Percentiles rank a stretch among this genome's conserved stretches.
phyloP scores from a whole-genome alignment of 30 jellyfish, hydroid and myxozoan species.

The Aurelia coerulea region DNA sequence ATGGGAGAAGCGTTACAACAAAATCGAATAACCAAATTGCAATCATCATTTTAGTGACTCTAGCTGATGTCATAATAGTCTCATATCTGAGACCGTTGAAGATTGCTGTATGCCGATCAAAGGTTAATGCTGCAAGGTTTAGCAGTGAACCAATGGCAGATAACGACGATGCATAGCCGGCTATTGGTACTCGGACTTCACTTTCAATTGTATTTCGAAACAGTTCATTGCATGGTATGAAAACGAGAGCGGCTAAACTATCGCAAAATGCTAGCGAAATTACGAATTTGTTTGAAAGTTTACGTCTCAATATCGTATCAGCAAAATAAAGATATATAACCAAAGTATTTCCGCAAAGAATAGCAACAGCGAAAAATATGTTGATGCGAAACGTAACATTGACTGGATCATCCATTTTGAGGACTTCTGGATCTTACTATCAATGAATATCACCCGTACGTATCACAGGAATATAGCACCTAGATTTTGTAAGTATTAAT shows the following conservation, averaged over 20 bases:
- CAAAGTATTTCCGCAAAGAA: slow-evolving; percentile 45
- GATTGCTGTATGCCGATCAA: slow-evolving; percentile 59
- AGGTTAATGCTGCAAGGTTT: slow-evolving; percentile 66
- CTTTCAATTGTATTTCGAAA: slow-evolving; percentile 15
- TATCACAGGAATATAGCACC: no score
- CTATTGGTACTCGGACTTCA: slow-evolving; percentile 20
- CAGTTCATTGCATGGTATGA: slow-evolving; percentile 48
- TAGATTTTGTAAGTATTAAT: no score
- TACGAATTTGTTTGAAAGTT: slow-evolving; percentile 48
- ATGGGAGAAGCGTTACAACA: slow-evolving; percentile 38
- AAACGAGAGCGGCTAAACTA: slow-evolving; percentile 46
- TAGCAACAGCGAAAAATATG: slow-evolving; percentile 16
- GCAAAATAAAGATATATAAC: slow-evolving; percentile 58
- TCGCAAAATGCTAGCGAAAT: slow-evolving; percentile 64
- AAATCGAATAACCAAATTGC: slow-evolving; percentile 36
- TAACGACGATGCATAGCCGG: slow-evolving; percentile 59
- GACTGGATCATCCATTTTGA: slow-evolving; percentile 29
- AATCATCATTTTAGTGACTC: slow-evolving; percentile 12
- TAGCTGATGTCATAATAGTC: slow-evolving; percentile 32
- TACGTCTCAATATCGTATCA: slow-evolving; percentile 32
- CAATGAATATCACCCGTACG: no score
- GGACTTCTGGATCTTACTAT: no score
- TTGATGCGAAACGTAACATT: slow-evolving; percentile 1
- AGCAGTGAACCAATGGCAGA: slow-evolving; percentile 58
- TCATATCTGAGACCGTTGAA: slow-evolving; percentile 59